Percentiles rank a stretch among this genome's conserved stretches.
Evolutionary conservation across 2,888 invertebrate genomes (phyloP).

Genomic region (Noctua comes): DNA sequence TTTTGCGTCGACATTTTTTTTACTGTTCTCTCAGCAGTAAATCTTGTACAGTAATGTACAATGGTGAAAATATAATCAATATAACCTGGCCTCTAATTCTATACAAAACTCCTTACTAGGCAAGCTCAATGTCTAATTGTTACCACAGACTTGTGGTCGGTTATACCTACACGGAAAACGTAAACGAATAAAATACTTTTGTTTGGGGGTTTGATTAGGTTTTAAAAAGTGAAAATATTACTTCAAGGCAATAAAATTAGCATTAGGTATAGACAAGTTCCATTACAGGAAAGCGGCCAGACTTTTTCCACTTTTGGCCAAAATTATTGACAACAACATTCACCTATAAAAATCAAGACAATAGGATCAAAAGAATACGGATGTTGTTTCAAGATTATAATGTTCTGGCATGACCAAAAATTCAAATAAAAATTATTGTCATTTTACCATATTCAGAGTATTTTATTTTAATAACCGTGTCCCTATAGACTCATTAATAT

Average conservation of each 20-base stretch:
- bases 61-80: not conserved
- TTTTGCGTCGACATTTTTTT: not conserved
- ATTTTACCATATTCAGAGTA: constrained; percentile 46
- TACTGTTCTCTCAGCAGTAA: not conserved
- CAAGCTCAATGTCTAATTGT: not conserved
- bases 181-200: not conserved
- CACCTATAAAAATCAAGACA: constrained; percentile 35
- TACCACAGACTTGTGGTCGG: not conserved
- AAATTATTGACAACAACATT: constrained; percentile 18
- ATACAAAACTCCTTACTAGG: not conserved
- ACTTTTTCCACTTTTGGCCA: not conserved
- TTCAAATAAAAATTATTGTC: constrained; percentile 39
- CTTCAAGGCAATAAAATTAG: not conserved
- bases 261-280: not conserved
- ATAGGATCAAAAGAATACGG: constrained; percentile 34
- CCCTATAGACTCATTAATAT: constrained; percentile 46
- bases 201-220: not conserved
- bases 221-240: not conserved
- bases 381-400: constrained; percentile 40
- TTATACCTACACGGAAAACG: not conserved
- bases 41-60: not conserved
- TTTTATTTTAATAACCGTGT: constrained; percentile 52
- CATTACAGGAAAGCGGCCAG: not conserved
- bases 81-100: not conserved
- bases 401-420: constrained; percentile 46